Conservation (phyloP, 1,140 invertebrate genomes). For the Amphibalanus amphitrite region DNA sequence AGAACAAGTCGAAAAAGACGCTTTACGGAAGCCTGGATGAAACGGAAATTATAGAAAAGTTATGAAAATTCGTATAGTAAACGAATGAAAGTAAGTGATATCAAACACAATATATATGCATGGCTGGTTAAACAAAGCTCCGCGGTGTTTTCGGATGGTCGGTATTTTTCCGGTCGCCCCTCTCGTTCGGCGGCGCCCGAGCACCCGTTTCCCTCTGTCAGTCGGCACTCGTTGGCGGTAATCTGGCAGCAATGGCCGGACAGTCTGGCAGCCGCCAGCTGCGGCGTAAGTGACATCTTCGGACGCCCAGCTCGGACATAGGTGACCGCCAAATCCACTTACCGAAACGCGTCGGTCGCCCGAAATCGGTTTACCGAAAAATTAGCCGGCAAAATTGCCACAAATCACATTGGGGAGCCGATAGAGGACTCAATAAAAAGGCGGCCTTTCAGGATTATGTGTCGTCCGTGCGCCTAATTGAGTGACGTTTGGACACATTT, state of each 20-base stretch:
- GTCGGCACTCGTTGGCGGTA: not conserved
- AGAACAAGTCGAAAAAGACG: too few relatives aligned
- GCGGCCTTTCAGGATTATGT: not conserved
- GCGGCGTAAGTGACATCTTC: not conserved
- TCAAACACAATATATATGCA: too few relatives aligned
- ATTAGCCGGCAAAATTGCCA: not conserved
- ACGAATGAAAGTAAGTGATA: too few relatives aligned
- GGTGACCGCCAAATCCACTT: not conserved
- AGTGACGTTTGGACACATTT: constrained; percentile 1
- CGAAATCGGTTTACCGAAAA: not conserved
- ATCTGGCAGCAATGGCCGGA: not conserved
- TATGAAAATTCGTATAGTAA: too few relatives aligned
- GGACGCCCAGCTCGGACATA: not conserved
- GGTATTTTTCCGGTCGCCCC: too few relatives aligned
- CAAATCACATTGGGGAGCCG: not conserved
- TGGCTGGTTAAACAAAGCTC: too few relatives aligned
- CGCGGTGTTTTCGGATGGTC: too few relatives aligned
- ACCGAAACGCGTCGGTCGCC: not conserved
- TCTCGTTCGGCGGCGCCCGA: too few relatives aligned
- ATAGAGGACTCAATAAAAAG: not conserved
- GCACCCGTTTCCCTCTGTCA: not conserved
- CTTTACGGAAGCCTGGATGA: too few relatives aligned
- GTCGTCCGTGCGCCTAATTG: constrained; percentile 1
- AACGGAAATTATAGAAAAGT: too few relatives aligned
- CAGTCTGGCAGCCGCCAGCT: not conserved